Percentiles rank a stretch among this genome's conserved stretches.
phyloP scores from a whole-genome alignment of 2,113 vertebrate genomes.

The Martes martes region DNA sequence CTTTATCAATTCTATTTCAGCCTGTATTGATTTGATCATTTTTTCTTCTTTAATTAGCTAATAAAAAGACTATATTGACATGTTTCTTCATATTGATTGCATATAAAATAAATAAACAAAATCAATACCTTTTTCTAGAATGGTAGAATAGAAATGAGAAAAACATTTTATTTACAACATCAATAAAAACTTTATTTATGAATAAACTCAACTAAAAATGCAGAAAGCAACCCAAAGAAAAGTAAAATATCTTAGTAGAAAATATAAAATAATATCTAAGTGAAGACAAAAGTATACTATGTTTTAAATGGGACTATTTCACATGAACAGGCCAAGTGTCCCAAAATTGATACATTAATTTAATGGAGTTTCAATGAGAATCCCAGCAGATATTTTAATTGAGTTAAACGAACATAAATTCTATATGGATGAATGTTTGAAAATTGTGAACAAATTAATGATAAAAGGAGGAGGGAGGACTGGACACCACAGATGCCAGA shows the following conservation, averaged over 20 bases:
- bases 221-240: neutral
- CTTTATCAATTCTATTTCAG: neutral
- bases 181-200: constrained; percentile 8
- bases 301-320: neutral
- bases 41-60: neutral
- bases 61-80: neutral
- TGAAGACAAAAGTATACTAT: neutral
- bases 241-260: neutral
- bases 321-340: neutral
- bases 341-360: constrained; percentile 28
- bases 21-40: neutral
- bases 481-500: neutral
- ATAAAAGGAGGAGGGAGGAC: neutral
- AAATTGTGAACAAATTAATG: neutral
- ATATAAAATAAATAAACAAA: constrained; percentile 36
- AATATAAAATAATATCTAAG: constrained; percentile 24
- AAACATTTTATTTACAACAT: constrained; percentile 30
- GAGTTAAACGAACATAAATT: constrained; percentile 33
- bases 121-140: constrained; percentile 9
- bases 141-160: neutral
- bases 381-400: neutral
- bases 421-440: neutral
- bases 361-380: constrained; percentile 2
- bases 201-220: neutral
- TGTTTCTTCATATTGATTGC: neutral